These are phyloP conservation scores for Gallinago undulata DNA, from an alignment of 2,113 vertebrate species.

Conservation along the genomic window DNA sequence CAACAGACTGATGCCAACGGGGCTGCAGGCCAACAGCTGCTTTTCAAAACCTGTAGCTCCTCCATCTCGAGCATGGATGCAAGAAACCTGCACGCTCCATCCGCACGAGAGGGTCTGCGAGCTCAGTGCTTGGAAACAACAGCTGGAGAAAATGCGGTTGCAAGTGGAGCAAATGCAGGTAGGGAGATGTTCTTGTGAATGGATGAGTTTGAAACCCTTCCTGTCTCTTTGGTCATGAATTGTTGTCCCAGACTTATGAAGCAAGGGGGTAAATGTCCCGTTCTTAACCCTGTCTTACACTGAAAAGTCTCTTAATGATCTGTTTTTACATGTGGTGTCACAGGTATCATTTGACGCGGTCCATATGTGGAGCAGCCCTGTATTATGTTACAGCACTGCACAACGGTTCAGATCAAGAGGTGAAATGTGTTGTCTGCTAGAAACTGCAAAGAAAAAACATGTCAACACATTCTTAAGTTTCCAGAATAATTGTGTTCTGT, in stretches of 20 bases:
- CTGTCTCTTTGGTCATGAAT: not conserved
- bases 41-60: constrained; percentile 73
- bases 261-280: not conserved
- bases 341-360: not conserved
- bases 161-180: constrained; percentile 97
- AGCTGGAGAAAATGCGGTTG: constrained; percentile 85
- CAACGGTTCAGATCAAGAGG: not conserved
- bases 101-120: constrained; percentile 81
- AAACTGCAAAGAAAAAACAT: not conserved
- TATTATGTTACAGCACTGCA: not conserved
- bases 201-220: not conserved
- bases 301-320: not conserved
- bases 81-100: constrained; percentile 71
- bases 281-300: not conserved
- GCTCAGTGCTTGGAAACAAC: constrained; percentile 86
- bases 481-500: not conserved
- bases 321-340: not conserved
- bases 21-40: constrained; percentile 68
- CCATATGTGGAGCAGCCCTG: not conserved
- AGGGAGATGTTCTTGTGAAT: not conserved
- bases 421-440: not conserved
- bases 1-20: constrained; percentile 36
- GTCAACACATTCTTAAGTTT: not conserved
- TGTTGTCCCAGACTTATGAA: not conserved
- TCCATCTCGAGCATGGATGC: constrained; percentile 76